These are phyloP conservation scores for Clavelina lepadiformis DNA, from an alignment of 23 tunicate genomes.

Conservation along the genomic window DNA sequence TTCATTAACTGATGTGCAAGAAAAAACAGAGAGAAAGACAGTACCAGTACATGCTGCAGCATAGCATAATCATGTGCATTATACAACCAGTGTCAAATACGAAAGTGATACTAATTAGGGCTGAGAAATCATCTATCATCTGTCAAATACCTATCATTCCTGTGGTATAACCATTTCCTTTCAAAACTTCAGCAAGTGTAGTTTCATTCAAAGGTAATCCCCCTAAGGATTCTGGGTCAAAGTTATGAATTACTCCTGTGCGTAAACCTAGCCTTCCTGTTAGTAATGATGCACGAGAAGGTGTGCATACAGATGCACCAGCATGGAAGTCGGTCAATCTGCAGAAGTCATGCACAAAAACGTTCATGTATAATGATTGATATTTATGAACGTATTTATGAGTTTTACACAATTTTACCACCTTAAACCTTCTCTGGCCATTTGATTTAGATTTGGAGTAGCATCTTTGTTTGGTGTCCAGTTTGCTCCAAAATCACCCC, in stretches of 20 bases:
- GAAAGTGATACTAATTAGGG: not conserved
- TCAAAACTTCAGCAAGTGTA: conserved; percentile 63
- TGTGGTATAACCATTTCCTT: conserved; percentile 66
- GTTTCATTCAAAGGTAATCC: conserved; percentile 83
- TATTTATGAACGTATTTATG: not conserved
- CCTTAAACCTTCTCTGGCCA: conserved; percentile 72
- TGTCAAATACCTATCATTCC: conserved; percentile 97
- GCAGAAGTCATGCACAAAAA: not conserved
- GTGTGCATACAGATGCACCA: conserved; percentile 79
- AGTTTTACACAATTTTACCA: not conserved
- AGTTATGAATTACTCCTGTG: conserved; percentile 54
- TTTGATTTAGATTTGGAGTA: conserved; percentile 63
- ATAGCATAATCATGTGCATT: no score
- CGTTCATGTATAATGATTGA: not conserved
- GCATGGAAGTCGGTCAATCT: conserved; percentile 82
- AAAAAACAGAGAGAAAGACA: no score
- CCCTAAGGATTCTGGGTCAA: conserved; percentile 37
- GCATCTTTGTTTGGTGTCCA: conserved; percentile 62
- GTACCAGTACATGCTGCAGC: no score
- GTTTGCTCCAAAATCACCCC: conserved; percentile 91
- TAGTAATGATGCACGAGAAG: conserved; percentile 69
- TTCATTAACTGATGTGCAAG: no score
- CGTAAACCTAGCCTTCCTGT: conserved; percentile 81
- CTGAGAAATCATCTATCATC: not conserved
- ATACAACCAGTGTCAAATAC: not conserved